Conservation (phyloP, 2,797 vertebrate species). For the Sebastes cheni region DNA sequence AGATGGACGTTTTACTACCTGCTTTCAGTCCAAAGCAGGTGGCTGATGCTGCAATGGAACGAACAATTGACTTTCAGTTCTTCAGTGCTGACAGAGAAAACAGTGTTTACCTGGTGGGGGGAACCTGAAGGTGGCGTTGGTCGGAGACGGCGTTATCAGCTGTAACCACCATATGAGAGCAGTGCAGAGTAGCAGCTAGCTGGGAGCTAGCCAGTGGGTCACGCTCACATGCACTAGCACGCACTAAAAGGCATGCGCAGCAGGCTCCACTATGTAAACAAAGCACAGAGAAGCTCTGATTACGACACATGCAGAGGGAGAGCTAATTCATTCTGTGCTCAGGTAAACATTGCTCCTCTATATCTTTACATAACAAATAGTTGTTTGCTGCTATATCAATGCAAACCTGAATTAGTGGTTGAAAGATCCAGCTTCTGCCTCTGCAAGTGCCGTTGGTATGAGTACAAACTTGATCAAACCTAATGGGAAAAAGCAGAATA, state of each 20-base stretch:
- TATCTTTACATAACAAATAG: no score
- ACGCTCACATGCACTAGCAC: no score
- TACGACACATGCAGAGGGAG: background rate
- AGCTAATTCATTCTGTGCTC: background rate
- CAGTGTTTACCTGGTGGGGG: background rate
- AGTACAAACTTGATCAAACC: background rate
- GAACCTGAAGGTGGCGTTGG: background rate
- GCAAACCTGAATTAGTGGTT: background rate
- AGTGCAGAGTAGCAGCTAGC: background rate
- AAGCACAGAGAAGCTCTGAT: background rate
- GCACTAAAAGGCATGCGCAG: no score
- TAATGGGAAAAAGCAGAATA: no score
- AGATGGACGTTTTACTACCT: no score
- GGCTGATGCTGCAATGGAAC: no score
- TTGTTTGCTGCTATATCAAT: no score
- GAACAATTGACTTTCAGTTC: no score
- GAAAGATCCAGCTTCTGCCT: background rate
- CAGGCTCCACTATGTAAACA: background rate
- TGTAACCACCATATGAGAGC: background rate
- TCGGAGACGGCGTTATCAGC: background rate
- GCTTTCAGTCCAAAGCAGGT: no score
- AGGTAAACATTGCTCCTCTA: no score
- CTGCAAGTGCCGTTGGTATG: fast-evolving
- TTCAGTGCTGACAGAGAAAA: background rate
- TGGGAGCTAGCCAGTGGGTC: background rate